Evolutionary conservation across 2,113 vertebrate genomes (phyloP), one percentile per base, ranked within the genome.

Genomic region (Octodon degus): DNA sequence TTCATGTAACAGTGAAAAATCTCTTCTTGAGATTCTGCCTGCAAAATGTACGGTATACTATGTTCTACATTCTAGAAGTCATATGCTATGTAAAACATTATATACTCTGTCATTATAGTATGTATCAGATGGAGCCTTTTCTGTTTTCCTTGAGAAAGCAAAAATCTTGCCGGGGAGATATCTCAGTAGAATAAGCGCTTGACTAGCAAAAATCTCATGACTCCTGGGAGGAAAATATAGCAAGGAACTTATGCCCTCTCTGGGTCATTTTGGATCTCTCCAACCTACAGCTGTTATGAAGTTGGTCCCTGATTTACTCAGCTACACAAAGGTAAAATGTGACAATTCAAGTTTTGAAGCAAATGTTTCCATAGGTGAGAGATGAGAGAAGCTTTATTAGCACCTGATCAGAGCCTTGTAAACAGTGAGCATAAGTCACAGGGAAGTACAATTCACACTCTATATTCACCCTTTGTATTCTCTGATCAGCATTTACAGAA

Each of bases 391-490:
- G 1, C 10, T 20, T 74, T 63, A 24, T 34, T 25, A 43, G 30
- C 12, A 37, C 10, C 6, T 14, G 20, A 24, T 2, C 19, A 34
- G 8, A 81, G 1, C 8, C 24, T 81, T 72, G 1, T 60, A 19
- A 62, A 83, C 6, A 7, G 32, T 79, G 24, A 89, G 74, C 30
- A 86, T 9, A 40, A 53, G 2, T n/a, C 6, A 76, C 83, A 53
- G 68, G 24, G 68, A 55, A 40, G 68, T 58, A 60, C 3, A 30
- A 13, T 53, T 68, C 14, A 14, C 3, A 1, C 3, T 34, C 19
- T 24, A 2, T 43, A 24, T n/a, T 2, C 60, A 13, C 5, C 3
- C 3, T 40, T 12, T 32, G 1, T 43, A 34, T 47, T 3, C n/a
- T 25, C 9, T 20, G 20, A 65, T 70, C 3, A 11, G 5, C 1